Evolutionary conservation across 2,888 invertebrate species (phyloP).

Genomic region (Parasteatoda lunata): DNA sequence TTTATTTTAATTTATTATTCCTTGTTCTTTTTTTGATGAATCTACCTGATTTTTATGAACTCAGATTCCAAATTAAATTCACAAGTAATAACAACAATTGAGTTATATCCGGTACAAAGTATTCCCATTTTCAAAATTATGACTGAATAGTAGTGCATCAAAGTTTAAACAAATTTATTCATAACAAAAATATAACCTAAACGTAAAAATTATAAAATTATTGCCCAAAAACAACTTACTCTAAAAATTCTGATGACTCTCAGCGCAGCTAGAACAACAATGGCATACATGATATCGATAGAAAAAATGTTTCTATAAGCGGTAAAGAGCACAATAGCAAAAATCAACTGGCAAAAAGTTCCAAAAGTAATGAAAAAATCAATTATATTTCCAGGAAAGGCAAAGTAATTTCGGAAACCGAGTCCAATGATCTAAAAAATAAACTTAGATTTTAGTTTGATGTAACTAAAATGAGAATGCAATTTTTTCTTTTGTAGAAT

Average conservation of each 20-base stretch:
- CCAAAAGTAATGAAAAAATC: constrained; percentile 23
- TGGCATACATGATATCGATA: not conserved
- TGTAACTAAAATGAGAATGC: not conserved
- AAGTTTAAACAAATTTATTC: too few relatives aligned
- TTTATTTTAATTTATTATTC: too few relatives aligned
- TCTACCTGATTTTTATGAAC: too few relatives aligned
- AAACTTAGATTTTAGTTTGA: not conserved
- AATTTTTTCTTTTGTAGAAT: too few relatives aligned
- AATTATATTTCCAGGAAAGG: constrained; percentile 31
- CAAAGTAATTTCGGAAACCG: constrained; percentile 19
- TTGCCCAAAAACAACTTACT: constrained; percentile 15
- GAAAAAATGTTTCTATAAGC: not conserved
- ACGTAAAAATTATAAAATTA: too few relatives aligned
- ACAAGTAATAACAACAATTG: too few relatives aligned
- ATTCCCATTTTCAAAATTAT: too few relatives aligned
- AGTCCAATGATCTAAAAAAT: constrained; percentile 13
- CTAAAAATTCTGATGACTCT: constrained; percentile 21
- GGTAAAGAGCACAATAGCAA: constrained; percentile 6
- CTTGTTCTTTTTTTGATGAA: too few relatives aligned
- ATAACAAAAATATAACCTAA: too few relatives aligned
- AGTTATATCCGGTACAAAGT: too few relatives aligned
- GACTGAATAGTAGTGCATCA: too few relatives aligned
- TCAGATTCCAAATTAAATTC: too few relatives aligned
- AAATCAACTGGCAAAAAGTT: not conserved
- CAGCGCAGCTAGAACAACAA: not conserved